Percentiles rank a stretch among this genome's conserved stretches.
Conservation (phyloP, 2,113 vertebrate genomes). For the Trogon melanurus region DNA sequence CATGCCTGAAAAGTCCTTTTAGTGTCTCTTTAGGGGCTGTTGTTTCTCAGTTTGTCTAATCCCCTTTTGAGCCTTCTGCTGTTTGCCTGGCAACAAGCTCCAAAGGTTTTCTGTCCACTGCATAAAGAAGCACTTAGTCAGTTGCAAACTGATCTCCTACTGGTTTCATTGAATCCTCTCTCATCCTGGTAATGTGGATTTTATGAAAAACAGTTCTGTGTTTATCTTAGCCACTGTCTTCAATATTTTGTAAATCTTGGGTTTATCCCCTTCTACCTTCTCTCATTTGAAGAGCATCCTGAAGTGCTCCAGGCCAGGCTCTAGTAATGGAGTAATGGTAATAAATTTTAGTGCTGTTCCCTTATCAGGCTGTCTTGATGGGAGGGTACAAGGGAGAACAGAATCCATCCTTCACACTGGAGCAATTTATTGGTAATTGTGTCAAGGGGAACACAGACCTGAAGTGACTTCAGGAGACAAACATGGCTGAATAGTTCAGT, state of each 20-base stretch:
- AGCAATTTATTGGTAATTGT: not conserved
- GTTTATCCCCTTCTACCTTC: not conserved
- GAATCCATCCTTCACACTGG: not conserved
- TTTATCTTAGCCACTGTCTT: not conserved
- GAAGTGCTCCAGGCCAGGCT: not conserved
- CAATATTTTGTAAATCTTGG: not conserved
- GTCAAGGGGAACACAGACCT: not conserved
- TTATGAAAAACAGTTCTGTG: not conserved
- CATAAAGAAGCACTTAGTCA: not conserved
- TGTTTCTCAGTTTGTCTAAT: not conserved
- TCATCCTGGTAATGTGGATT: not conserved
- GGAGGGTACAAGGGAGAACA: not conserved
- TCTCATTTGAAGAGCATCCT: not conserved
- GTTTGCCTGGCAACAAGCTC: not conserved
- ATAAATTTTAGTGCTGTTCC: not conserved
- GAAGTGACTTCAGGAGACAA: not conserved
- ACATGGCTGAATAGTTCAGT: not conserved
- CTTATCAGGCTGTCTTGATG: not conserved
- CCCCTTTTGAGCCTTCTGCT: not conserved
- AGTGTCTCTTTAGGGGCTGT: not conserved
- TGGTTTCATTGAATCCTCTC: not conserved
- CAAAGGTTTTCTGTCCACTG: not conserved
- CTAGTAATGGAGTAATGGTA: not conserved
- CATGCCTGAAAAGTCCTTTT: not conserved
- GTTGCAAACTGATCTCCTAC: not conserved